phyloP scores from a whole-genome alignment of 1,140 invertebrate genomes.

The Stegodyphus mimosarum region DNA sequence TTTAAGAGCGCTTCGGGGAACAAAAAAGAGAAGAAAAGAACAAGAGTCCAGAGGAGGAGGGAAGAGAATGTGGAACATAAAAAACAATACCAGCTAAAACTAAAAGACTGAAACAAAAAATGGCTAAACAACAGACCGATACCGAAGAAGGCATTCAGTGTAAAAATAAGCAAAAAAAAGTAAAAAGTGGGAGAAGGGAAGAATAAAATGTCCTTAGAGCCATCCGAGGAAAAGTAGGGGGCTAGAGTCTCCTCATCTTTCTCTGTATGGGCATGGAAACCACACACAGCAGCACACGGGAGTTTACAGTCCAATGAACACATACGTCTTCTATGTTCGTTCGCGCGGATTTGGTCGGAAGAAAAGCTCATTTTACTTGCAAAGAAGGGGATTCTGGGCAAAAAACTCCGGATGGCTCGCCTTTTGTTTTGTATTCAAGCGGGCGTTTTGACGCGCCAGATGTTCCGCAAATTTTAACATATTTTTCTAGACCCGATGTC shows the following conservation, averaged over 20 bases:
- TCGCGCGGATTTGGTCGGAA: constrained; percentile 45
- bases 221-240: constrained; percentile 5
- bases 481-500: constrained; percentile 47
- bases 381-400: constrained; percentile 32
- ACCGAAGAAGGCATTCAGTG: not conserved
- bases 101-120: not conserved
- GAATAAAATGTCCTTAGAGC: constrained; percentile 29
- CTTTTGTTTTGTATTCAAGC: constrained; percentile 55
- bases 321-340: constrained; percentile 13
- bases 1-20: constrained; percentile 22
- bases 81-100: not conserved
- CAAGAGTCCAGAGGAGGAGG: no score
- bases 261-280: constrained; percentile 9
- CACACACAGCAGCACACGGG: constrained; percentile 22
- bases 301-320: constrained; percentile 38
- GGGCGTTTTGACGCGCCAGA: constrained; percentile 38
- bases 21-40: not conserved
- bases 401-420: constrained; percentile 5
- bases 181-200: not conserved
- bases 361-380: constrained; percentile 57
- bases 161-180: not conserved
- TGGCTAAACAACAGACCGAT: not conserved
- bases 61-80: not conserved
- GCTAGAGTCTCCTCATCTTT: not conserved
- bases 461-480: constrained; percentile 50